Evolutionary conservation across 2,888 invertebrate species (phyloP), one percentile per base, ranked within the genome.

Genomic region (Oscheius sp.): DNA sequence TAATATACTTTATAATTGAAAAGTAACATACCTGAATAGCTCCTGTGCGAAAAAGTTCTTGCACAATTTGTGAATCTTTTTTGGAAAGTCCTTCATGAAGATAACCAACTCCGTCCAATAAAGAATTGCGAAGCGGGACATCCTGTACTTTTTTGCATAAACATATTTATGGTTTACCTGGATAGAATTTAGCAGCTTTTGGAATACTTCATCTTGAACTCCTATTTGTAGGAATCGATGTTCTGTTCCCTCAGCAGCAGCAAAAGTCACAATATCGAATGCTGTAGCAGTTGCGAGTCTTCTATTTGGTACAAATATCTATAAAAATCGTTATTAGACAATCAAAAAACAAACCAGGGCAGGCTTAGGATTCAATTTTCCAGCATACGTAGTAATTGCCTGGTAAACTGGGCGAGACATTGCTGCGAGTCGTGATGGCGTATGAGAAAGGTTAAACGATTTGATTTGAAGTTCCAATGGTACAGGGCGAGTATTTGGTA

Each of bases 341-440:
- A 20, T 27, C 29, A 5, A 48, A 5, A 53, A 10, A 58, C 67
- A 33, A 29, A 68, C 92, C 8, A 93, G 91, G 1, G 92, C 93
- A 0, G 96, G 95, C 82, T 92, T 92, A 0, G 93, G 92, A 8
- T 78, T 71, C 39, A 87, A 45, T 42, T 76, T 78, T 25, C 76
- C 76, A 5, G 74, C 78, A 45, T 78, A 72, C 37, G 72, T 91
- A 1, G 92, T 86, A 39, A 97, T 92, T 0, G 94, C 92, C 88
- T 95, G 95, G 89, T 96, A 99, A 0, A 95, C 93, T 0, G 98
- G 97, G 86, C 96, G 96, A 0, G 94, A 93, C 98, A 99, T 98
- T 0, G 97, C 94, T 0, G 96, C 93, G 33, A 99, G 91, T 12
- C 98, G 91, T 0, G 96, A 94, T 0, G 93, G 94, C 86, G 96